Percentiles rank a stretch among this genome's conserved stretches.
Conservation (phyloP, 2,888 invertebrate genomes). For the Syrista parreyssii region DNA sequence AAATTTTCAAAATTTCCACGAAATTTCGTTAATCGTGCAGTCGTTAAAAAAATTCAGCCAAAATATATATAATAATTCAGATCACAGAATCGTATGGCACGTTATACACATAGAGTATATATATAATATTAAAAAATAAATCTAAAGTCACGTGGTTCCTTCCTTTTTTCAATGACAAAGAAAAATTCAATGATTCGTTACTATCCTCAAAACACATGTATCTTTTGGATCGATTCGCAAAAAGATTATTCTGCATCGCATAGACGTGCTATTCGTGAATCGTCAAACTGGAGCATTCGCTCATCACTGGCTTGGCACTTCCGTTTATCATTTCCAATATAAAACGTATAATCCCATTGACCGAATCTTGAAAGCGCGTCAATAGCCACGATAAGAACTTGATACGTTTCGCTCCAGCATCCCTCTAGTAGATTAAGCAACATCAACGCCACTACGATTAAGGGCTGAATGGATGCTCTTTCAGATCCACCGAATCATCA, state of each 20-base stretch:
- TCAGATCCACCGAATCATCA: neutral
- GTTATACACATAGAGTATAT: neutral
- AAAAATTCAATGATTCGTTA: neutral
- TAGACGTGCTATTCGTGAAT: neutral
- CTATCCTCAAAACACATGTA: neutral
- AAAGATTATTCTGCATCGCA: no score
- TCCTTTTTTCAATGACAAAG: neutral
- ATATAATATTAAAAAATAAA: conserved; percentile 6
- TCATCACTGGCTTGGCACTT: neutral
- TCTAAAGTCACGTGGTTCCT: no score
- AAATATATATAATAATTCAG: neutral
- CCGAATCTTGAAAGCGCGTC: neutral
- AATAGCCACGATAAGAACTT: neutral
- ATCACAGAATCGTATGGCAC: neutral
- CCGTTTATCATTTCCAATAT: neutral
- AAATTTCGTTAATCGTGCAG: neutral
- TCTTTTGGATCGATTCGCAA: no score
- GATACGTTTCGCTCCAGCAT: neutral
- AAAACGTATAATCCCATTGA: neutral
- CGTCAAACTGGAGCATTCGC: neutral
- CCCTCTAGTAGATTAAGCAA: neutral
- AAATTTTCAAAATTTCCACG: neutral
- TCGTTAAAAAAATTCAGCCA: neutral
- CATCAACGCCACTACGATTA: neutral
- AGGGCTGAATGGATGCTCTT: neutral